A percentile compares a stretch with the other conserved stretches of the same genome.
These are phyloP conservation scores for Sarcophaga carnaria DNA, from an alignment of 2,888 invertebrate genomes.

Conservation along the genomic window DNA sequence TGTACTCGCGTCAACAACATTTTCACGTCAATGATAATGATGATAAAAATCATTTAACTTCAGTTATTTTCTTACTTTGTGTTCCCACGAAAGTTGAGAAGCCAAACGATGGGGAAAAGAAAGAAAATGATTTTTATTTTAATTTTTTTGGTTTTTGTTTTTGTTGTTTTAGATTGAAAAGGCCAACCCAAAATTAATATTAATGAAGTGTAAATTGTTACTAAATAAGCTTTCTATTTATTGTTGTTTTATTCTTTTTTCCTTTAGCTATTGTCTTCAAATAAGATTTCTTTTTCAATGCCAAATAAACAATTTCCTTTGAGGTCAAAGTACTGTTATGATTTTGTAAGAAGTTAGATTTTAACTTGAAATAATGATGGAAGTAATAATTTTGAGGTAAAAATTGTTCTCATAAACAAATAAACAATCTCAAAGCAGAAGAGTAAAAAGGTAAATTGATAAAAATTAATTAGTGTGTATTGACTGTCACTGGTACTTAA, in stretches of 20 bases:
- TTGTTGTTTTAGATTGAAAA: not conserved
- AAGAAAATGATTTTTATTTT: not conserved
- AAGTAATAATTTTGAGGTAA: too few relatives aligned
- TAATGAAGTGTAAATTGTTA: constrained; percentile 16
- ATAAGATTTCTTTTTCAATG: not conserved
- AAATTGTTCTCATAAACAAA: too few relatives aligned
- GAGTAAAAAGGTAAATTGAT: too few relatives aligned
- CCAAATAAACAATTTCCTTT: too few relatives aligned
- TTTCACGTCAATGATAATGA: constrained; percentile 21
- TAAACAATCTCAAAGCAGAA: too few relatives aligned
- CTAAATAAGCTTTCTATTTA: constrained; percentile 4
- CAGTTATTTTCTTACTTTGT: not conserved
- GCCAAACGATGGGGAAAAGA: not conserved
- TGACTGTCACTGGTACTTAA: too few relatives aligned
- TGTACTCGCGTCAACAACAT: constrained; percentile 17
- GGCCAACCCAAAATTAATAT: not conserved
- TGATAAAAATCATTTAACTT: constrained; percentile 25
- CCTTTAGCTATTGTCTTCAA: not conserved
- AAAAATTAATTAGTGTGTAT: too few relatives aligned
- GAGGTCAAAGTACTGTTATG: too few relatives aligned
- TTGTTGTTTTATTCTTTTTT: not conserved
- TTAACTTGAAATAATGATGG: too few relatives aligned
- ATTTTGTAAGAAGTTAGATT: too few relatives aligned
- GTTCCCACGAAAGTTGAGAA: not conserved
- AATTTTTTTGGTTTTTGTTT: not conserved